These are phyloP conservation scores for Urocynchramus pylzowi DNA, from an alignment of 2,113 vertebrate species.

Conservation along the genomic window DNA sequence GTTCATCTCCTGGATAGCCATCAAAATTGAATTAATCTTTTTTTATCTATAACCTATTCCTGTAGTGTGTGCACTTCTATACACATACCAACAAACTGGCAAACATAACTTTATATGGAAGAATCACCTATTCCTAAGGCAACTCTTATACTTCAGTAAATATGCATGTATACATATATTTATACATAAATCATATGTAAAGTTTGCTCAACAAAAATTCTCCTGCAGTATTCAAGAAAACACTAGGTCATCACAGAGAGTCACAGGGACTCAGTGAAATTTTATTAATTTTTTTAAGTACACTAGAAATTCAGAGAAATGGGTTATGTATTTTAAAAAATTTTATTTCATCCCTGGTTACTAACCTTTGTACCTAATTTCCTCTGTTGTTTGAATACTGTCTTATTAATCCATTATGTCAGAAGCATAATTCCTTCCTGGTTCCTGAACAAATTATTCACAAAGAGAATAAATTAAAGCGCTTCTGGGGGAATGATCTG, in stretches of 20 bases:
- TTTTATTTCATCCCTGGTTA: background rate
- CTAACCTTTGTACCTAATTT: background rate
- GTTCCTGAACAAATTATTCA: conserved; percentile 51
- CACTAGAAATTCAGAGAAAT: background rate
- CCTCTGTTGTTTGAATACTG: conserved; percentile 34
- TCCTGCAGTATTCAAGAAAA: background rate
- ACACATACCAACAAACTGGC: background rate
- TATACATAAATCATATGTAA: background rate
- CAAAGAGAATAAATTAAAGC: conserved; percentile 49
- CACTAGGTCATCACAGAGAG: background rate
- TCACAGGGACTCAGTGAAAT: background rate
- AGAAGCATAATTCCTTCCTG: conserved; percentile 13
- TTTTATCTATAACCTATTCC: background rate
- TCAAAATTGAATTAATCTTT: background rate
- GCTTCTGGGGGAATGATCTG: background rate
- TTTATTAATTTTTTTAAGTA: background rate
- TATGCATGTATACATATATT: background rate
- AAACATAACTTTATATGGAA: background rate
- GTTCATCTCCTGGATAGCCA: background rate
- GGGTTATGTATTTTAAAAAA: background rate
- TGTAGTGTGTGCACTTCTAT: background rate
- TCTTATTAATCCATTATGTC: conserved; percentile 29
- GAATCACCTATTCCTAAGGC: background rate
- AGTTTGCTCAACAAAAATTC: background rate
- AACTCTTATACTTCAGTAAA: background rate